phyloP scores from a whole-genome alignment of 2,888 invertebrate genomes.

The Tipula lateralis region DNA sequence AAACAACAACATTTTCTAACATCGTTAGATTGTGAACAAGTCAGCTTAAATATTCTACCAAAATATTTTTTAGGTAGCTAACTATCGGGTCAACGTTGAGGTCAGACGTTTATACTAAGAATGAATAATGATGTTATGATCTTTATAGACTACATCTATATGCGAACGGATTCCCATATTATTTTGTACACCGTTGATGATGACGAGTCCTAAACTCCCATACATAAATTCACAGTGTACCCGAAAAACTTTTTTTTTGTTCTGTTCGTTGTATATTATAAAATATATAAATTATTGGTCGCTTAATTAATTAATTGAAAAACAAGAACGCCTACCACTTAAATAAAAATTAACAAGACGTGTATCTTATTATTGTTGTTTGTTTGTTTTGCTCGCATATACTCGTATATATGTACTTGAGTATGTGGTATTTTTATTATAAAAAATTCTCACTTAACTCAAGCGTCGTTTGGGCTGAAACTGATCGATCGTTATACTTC shows the following conservation, averaged over 20 bases:
- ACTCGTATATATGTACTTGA: background rate
- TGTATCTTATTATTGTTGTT: background rate
- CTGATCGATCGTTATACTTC: background rate
- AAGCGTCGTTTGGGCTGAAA: background rate
- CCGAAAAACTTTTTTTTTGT: background rate
- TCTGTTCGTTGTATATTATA: background rate
- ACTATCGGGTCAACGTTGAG: background rate
- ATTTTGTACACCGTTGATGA: background rate
- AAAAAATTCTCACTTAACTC: background rate
- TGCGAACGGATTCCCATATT: too few species aligned
- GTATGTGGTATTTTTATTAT: too few species aligned
- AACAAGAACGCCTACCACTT: background rate
- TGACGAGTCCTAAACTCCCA: background rate
- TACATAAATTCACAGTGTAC: background rate
- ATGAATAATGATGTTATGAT: background rate
- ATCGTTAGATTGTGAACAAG: background rate
- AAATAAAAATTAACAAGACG: conserved; percentile 3
- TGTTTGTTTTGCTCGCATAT: background rate
- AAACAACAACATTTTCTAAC: background rate
- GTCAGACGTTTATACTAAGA: background rate
- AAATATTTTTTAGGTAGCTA: background rate
- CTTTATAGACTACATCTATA: background rate
- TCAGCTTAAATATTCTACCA: background rate
- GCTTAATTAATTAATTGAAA: background rate
- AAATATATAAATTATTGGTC: background rate